phyloP scores from a whole-genome alignment of 2,888 invertebrate genomes.

The Drosophila quasianomalipes region DNA sequence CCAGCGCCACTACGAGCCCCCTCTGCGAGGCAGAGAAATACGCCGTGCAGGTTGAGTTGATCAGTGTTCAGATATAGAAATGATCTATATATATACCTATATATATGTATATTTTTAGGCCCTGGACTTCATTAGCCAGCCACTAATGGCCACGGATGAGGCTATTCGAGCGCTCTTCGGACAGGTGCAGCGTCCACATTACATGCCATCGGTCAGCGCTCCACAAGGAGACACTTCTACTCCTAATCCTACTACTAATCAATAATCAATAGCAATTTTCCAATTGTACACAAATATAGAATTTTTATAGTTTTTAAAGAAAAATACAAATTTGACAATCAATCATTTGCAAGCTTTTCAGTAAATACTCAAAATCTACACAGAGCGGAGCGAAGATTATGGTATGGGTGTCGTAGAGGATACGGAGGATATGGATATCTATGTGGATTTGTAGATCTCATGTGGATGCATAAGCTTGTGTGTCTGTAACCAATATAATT shows the following conservation, averaged over 20 bases:
- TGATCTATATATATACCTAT: too few relatives aligned
- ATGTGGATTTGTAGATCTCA: too few relatives aligned
- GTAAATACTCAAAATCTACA: neutral
- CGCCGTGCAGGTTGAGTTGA: constrained; percentile 77
- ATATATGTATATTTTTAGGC: constrained; percentile 48
- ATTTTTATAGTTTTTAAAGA: neutral
- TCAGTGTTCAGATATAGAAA: neutral
- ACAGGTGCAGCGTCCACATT: constrained; percentile 81
- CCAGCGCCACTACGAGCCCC: constrained; percentile 79
- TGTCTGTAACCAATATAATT: neutral
- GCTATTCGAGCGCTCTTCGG: constrained; percentile 84
- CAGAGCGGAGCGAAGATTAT: neutral
- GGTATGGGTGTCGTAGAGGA: neutral
- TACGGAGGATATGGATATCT: neutral
- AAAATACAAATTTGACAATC: neutral
- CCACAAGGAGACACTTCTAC: neutral
- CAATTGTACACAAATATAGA: neutral
- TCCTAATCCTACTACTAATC: neutral
- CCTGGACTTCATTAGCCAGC: constrained; percentile 83
- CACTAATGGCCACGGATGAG: constrained; percentile 84
- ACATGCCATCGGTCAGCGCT: constrained; percentile 23
- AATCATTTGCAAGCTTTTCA: neutral
- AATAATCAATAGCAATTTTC: neutral
- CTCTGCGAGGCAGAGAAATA: constrained; percentile 84
- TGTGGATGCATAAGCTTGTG: too few relatives aligned